phyloP scores from a whole-genome alignment of 92 coral and sea anemone species.

The Paragorgia papillata region DNA sequence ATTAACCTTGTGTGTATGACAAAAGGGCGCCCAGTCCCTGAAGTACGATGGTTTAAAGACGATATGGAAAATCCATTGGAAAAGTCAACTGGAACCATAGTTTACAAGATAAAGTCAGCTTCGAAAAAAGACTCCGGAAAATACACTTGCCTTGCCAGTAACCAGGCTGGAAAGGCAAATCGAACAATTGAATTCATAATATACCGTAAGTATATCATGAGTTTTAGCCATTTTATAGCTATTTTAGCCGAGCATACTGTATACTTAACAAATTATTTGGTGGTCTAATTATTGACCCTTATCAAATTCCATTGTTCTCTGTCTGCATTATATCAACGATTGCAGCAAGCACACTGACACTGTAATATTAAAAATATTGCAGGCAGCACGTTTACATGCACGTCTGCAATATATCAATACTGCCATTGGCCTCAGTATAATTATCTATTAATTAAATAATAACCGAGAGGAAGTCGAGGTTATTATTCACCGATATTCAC shows the following conservation, averaged over 20 bases:
- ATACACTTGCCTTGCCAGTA: conserved; percentile 32
- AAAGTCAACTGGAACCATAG: conserved; percentile 26
- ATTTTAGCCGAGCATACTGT: no score
- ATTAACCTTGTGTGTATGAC: conserved; percentile 29
- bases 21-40: conserved; percentile 29
- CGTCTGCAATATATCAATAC: no score
- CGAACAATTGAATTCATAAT: conserved; percentile 23
- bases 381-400: no score
- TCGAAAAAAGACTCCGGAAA: conserved; percentile 33
- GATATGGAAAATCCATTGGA: conserved; percentile 15
- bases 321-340: no score
- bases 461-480: not conserved
- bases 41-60: conserved; percentile 34
- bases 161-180: conserved; percentile 22
- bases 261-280: no score
- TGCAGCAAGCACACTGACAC: no score
- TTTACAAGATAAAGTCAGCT: conserved; percentile 37
- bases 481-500: no score
- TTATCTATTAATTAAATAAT: not conserved
- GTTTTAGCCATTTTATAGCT: no score
- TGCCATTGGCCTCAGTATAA: no score
- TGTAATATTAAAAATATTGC: no score
- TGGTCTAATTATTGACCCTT: no score
- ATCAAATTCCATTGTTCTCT: no score
- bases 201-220: conserved; percentile 33